phyloP scores from a whole-genome alignment of 2,797 vertebrate species.

The Oryzias dopingdopingensis region DNA sequence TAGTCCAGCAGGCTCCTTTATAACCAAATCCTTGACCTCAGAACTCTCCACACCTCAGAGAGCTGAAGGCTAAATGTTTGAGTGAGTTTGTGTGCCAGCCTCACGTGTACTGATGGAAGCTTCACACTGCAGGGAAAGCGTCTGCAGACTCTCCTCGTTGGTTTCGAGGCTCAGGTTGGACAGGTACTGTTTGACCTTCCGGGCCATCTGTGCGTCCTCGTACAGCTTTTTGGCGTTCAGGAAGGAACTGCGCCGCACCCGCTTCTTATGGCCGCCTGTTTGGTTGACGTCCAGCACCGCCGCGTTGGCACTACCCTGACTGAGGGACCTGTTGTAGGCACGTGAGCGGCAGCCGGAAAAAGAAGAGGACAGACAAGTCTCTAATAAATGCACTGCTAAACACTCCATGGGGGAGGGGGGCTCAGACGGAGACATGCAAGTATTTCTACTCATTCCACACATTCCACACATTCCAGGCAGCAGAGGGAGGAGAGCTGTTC shows the following conservation, averaged over 20 bases:
- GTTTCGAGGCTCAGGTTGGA: conserved; percentile 92
- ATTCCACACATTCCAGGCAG: conserved; percentile 85
- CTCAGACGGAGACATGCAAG: conserved; percentile 66
- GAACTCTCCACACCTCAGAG: no score
- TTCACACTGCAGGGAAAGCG: conserved; percentile 92
- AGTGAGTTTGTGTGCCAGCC: conserved; percentile 36
- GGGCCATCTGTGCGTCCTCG: conserved; percentile 98
- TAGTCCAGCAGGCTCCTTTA: no score
- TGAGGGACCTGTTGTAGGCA: conserved; percentile 84
- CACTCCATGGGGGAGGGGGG: conserved; percentile 22
- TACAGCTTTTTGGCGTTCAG: conserved; percentile 99
- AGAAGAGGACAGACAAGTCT: conserved; percentile 20
- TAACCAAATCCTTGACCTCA: no score
- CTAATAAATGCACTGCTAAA: conserved; percentile 1
- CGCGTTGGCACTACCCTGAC: conserved; percentile 93
- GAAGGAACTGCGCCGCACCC: conserved; percentile 96
- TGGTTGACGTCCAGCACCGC: conserved; percentile 93
- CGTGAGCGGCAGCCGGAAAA: background rate
- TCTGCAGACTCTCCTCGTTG: conserved; percentile 96
- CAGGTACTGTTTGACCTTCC: conserved; percentile 96
- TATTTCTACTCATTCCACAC: conserved; percentile 78
- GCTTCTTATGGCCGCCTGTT: conserved; percentile 94
- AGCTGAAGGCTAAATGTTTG: background rate
- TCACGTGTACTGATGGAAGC: conserved; percentile 94
- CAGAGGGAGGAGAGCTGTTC: conserved; percentile 56